Evolutionary conservation across 2,888 invertebrate species (phyloP).

Genomic region (Diachrysia chrysitis): DNA sequence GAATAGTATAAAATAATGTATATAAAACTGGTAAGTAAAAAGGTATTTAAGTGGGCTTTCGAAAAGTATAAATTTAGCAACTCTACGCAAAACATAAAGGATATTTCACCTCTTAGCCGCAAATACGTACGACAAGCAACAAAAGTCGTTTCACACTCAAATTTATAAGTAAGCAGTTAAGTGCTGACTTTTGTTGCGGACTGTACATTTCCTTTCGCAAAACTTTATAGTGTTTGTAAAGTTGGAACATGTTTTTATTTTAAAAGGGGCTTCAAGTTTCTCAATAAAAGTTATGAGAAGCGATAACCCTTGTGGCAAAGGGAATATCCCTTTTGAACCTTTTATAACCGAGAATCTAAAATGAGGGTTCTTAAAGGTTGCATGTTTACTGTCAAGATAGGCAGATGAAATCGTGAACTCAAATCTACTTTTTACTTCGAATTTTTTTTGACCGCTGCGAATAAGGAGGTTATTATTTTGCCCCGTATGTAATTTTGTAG

Average conservation of each 20-base stretch:
- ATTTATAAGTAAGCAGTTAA: slow-evolving; percentile 2
- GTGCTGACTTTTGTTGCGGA: neutral
- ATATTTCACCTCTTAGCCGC: neutral
- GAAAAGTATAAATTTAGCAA: too few species aligned
- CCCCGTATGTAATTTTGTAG: too few species aligned
- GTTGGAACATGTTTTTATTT: slow-evolving; percentile 32
- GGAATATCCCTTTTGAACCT: neutral
- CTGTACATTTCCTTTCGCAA: slow-evolving; percentile 23
- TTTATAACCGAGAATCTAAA: neutral
- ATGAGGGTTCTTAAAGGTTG: neutral
- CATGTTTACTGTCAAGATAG: neutral
- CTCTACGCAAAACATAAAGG: neutral
- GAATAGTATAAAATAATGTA: too few species aligned
- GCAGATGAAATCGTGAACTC: neutral
- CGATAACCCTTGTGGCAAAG: neutral
- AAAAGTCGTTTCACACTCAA: slow-evolving; percentile 6
- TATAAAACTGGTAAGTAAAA: too few species aligned
- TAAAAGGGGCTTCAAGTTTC: slow-evolving; percentile 30
- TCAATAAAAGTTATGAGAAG: slow-evolving; percentile 18
- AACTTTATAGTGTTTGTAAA: slow-evolving; percentile 45
- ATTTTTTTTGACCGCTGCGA: neutral
- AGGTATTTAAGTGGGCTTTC: too few species aligned
- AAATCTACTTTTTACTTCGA: neutral
- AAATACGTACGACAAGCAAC: slow-evolving; percentile 4
- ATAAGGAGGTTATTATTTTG: too few species aligned